These are phyloP conservation scores for Paratrypauchen microcephalus DNA, from an alignment of 2,797 vertebrate genomes.

Conservation along the genomic window DNA sequence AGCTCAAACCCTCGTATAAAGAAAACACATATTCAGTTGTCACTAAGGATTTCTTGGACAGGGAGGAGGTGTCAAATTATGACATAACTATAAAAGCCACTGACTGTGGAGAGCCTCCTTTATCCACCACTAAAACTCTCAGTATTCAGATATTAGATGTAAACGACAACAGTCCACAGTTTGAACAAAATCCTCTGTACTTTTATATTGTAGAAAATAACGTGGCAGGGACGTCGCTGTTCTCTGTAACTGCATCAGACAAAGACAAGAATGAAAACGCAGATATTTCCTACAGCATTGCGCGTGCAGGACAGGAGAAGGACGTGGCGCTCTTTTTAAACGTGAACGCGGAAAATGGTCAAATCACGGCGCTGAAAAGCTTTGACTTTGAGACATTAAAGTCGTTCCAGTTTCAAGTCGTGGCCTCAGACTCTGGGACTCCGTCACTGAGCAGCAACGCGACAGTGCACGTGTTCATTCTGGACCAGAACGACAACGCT, in stretches of 20 bases:
- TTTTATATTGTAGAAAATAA: no score
- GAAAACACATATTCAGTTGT: constrained; percentile 75
- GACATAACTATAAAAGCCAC: constrained; percentile 69
- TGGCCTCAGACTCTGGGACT: no score
- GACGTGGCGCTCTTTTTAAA: constrained; percentile 55
- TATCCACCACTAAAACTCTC: constrained; percentile 55
- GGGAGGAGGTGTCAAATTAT: constrained; percentile 65
- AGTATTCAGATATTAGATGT: constrained; percentile 68
- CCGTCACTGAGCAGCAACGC: no score
- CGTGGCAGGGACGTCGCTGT: no score
- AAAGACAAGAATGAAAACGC: constrained; percentile 62
- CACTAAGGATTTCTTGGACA: constrained; percentile 63
- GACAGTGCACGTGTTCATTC: no score
- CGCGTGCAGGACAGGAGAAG: constrained; percentile 19
- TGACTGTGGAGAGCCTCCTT: constrained; percentile 66
- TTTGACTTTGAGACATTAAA: no score
- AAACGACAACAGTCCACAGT: constrained; percentile 58
- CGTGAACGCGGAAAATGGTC: constrained; percentile 74
- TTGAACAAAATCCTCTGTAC: no score
- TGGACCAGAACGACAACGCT: no score
- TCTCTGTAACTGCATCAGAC: no score
- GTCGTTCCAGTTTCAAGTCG: no score
- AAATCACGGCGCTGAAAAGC: constrained; percentile 74
- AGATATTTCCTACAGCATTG: constrained; percentile 51
- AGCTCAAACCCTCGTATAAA: constrained; percentile 65